Conservation (phyloP, 1,140 invertebrate genomes). For the Mylabris phalerata region DNA sequence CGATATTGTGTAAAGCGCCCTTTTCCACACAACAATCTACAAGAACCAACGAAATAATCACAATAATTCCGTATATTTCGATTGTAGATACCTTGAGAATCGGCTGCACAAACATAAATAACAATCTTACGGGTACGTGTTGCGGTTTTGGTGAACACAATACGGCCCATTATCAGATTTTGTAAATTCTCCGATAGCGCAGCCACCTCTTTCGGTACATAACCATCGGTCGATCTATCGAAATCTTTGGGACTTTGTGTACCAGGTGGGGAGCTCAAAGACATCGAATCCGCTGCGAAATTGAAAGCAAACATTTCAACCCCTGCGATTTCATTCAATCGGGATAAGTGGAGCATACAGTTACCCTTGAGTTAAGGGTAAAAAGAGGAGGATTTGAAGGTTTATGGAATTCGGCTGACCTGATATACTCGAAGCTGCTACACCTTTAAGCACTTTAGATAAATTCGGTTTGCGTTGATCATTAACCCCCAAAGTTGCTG, state of each 20-base stretch:
- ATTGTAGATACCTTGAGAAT: constrained; percentile 53
- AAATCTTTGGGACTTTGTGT: constrained; percentile 37
- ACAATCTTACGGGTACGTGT: constrained; percentile 54
- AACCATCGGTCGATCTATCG: constrained; percentile 24
- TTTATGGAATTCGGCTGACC: constrained; percentile 34
- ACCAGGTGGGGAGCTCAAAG: constrained; percentile 51
- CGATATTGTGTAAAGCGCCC: constrained; percentile 55
- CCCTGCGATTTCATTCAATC: no score
- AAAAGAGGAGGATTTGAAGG: no score
- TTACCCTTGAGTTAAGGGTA: no score
- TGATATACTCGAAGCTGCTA: constrained; percentile 51
- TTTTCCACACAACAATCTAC: constrained; percentile 61
- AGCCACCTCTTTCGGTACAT: constrained; percentile 41
- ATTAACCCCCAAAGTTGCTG: constrained; percentile 23
- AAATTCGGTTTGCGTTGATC: constrained; percentile 39
- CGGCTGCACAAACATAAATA: constrained; percentile 60
- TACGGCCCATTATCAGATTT: constrained; percentile 52
- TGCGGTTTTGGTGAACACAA: constrained; percentile 42
- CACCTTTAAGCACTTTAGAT: constrained; percentile 42
- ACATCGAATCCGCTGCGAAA: constrained; percentile 50
- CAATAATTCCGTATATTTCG: background rate
- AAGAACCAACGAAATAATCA: constrained; percentile 18
- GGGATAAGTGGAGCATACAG: no score
- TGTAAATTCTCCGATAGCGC: constrained; percentile 43
- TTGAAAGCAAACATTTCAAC: background rate